phyloP scores from a whole-genome alignment of 2,888 invertebrate species.

The Drosophila lacicola region DNA sequence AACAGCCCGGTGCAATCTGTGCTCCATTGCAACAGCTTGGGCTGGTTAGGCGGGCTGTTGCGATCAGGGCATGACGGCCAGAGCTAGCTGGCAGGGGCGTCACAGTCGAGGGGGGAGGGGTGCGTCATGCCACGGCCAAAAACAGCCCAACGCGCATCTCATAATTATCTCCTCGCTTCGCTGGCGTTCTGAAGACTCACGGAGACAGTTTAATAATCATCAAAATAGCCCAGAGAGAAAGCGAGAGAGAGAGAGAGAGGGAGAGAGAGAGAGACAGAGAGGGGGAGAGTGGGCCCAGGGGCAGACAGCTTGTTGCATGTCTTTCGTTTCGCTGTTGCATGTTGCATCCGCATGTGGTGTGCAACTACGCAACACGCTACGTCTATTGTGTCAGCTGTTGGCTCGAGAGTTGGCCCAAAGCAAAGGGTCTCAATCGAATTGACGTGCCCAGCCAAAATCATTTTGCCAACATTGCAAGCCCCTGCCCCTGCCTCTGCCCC shows the following conservation, averaged over 20 bases:
- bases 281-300: not conserved
- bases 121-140: too few relatives aligned
- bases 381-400: slow-evolving; percentile 44
- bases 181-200: slow-evolving; percentile 69
- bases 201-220: slow-evolving; percentile 79
- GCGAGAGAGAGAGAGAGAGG: not conserved
- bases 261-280: too few relatives aligned
- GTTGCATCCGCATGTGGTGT: slow-evolving; percentile 24
- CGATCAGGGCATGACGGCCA: not conserved
- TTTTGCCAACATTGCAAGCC: too few relatives aligned
- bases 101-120: not conserved
- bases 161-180: slow-evolving; percentile 79
- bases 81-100: not conserved
- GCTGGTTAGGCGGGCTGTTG: not conserved
- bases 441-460: not conserved
- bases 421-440: not conserved
- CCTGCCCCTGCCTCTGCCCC: too few relatives aligned
- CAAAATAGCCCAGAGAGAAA: slow-evolving; percentile 22
- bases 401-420: slow-evolving; percentile 6
- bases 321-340: slow-evolving; percentile 6
- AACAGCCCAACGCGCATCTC: slow-evolving; percentile 73
- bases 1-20: not conserved
- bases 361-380: slow-evolving; percentile 49
- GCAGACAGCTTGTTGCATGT: slow-evolving; percentile 55
- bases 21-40: not conserved